phyloP scores from a whole-genome alignment of 2,797 vertebrate genomes.

The Threskiornis aethiopicus region DNA sequence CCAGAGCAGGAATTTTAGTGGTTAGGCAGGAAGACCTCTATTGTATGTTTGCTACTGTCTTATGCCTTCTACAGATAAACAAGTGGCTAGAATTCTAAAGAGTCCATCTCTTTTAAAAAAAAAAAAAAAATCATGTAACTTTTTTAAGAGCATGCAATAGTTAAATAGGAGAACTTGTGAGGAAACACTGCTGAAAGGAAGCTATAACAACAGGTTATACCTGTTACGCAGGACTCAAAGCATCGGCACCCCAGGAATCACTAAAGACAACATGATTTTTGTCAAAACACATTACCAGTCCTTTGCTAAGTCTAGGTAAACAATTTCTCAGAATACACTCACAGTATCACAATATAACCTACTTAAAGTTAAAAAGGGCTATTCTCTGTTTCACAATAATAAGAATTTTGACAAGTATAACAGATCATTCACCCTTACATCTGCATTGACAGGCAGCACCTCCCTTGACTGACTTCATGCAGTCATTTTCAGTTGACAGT shows the following conservation, averaged over 20 bases:
- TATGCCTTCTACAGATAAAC: not conserved
- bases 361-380: not conserved
- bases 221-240: not conserved
- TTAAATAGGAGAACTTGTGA: not conserved
- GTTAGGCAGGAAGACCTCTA: not conserved
- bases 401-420: not conserved
- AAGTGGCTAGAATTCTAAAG: not conserved
- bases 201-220: not conserved
- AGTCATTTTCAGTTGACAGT: not conserved
- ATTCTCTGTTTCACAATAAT: not conserved
- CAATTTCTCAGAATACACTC: not conserved
- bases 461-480: not conserved
- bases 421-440: not conserved
- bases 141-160: not conserved
- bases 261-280: not conserved
- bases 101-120: not conserved
- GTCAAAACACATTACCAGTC: not conserved
- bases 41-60: not conserved
- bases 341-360: not conserved
- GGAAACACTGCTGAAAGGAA: not conserved
- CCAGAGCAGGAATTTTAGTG: not conserved
- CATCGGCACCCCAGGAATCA: not conserved
- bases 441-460: not conserved
- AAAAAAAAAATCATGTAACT: not conserved
- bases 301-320: not conserved